Evolutionary conservation across 2,888 invertebrate species (phyloP).

Genomic region (Phytoseiulus persimilis): DNA sequence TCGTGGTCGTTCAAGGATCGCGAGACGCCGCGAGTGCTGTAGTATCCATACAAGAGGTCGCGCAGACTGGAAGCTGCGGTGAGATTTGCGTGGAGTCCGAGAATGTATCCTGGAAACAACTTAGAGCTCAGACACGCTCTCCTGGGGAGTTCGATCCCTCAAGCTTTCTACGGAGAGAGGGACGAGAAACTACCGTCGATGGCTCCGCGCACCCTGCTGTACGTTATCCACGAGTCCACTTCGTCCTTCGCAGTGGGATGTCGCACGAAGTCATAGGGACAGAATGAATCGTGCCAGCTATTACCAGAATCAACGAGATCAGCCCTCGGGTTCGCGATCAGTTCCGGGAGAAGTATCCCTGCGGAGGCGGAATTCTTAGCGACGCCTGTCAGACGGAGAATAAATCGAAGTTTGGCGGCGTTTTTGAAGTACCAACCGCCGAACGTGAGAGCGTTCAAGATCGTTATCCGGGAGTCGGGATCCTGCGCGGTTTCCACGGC

Average conservation of each 20-base stretch:
- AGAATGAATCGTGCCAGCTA: constrained; percentile 7
- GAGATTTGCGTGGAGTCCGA: not conserved
- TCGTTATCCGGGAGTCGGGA: constrained; percentile 6
- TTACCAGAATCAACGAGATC: constrained; percentile 16
- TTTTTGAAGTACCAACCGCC: constrained; percentile 16
- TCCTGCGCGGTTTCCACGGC: constrained; percentile 8
- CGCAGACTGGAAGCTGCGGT: not conserved
- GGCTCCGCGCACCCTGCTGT: constrained; percentile 31
- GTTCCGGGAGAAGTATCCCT: constrained; percentile 29
- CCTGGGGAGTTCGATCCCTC: too few relatives aligned
- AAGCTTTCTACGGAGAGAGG: not conserved
- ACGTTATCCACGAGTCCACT: constrained; percentile 24
- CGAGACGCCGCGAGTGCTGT: not conserved
- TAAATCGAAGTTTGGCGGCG: too few relatives aligned
- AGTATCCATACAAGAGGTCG: constrained; percentile 9
- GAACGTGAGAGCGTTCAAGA: constrained; percentile 22
- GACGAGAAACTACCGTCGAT: not conserved
- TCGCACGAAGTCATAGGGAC: not conserved
- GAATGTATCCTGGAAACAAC: not conserved
- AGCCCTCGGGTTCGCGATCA: not conserved
- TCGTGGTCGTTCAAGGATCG: not conserved
- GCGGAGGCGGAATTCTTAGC: not conserved
- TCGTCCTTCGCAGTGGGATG: not conserved
- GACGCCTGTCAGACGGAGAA: too few relatives aligned
- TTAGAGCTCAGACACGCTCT: not conserved